Evolutionary conservation across 2,888 invertebrate species (phyloP), one percentile per base, ranked within the genome.

Genomic region (Neoscelio sp.): DNA sequence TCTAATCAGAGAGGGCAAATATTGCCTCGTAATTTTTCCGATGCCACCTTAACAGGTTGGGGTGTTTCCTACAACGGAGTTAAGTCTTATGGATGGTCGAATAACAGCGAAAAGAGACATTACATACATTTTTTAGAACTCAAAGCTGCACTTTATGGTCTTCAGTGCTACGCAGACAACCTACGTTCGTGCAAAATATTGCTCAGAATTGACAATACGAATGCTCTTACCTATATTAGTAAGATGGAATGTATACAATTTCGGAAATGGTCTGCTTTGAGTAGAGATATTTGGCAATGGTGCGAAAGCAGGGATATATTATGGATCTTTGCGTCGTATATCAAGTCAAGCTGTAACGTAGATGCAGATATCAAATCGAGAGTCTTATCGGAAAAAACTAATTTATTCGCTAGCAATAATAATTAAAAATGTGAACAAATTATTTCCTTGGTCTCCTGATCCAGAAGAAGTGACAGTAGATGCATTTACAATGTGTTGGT

Each of bases 201-300:
- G 8, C 46, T 81, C 0, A 17, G 67, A 6, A 28, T 81, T 8
- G 79, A 79, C 28, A 80, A 81, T 56, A 78, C 79, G 0, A 78
- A 60, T 0, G 79, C 82, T 1, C 38, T 82, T 12, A 68, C 82
- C 13, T 81, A 78, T 5, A 62, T 79, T n/a, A 71, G 74, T 23
- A 38, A 42, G 0, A 78, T 74, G 77, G 65, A 65, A 1, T 33
- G 68, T n/a, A 50, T 62, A 8, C 52, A 35, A 44, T 60, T 62
- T 35, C 8, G 46, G 8, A 18, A 75, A 12, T 35, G 79, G 6
- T 74, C 38, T 8, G 10, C 28, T 12, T n/a, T 77, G 15, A 38
- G 48, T 8, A 38, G 50, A 28, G 26, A 54, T 2, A 70, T 79
- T 28, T 74, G 75, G 70, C 8, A 44, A 7, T 71, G 65, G 64